Conservation (phyloP, 1,140 invertebrate species). For the Lepidurus packardi region DNA sequence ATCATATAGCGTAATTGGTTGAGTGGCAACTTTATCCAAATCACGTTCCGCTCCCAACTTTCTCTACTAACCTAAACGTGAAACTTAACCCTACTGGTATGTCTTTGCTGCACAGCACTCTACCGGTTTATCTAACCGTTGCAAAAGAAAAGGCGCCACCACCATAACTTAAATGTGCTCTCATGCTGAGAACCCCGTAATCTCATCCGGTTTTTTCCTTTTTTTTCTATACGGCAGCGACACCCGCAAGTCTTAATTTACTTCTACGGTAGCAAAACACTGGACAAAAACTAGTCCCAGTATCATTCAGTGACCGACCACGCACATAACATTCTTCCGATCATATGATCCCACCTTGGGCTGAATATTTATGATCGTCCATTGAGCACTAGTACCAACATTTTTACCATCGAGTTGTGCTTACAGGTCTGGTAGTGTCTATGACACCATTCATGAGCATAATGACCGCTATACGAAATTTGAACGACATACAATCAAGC, state of each 20-base stretch:
- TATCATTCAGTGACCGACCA: background rate
- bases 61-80: background rate
- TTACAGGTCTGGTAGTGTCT: no score
- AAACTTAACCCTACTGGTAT: background rate
- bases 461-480: no score
- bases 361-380: no score
- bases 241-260: background rate
- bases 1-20: background rate
- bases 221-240: background rate
- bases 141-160: background rate
- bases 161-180: background rate
- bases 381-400: no score
- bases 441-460: no score
- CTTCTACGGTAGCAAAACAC: background rate
- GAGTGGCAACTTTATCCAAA: background rate
- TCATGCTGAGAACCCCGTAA: background rate
- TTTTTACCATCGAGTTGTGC: no score
- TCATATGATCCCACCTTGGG: background rate
- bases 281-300: background rate
- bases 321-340: background rate
- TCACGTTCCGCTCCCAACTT: background rate
- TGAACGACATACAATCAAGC: no score
- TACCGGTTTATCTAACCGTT: background rate
- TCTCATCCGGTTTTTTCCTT: background rate
- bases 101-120: background rate